Evolutionary conservation across 1,140 invertebrate genomes (phyloP), one percentile per base, ranked within the genome.

Genomic region (Sycophila sp.): DNA sequence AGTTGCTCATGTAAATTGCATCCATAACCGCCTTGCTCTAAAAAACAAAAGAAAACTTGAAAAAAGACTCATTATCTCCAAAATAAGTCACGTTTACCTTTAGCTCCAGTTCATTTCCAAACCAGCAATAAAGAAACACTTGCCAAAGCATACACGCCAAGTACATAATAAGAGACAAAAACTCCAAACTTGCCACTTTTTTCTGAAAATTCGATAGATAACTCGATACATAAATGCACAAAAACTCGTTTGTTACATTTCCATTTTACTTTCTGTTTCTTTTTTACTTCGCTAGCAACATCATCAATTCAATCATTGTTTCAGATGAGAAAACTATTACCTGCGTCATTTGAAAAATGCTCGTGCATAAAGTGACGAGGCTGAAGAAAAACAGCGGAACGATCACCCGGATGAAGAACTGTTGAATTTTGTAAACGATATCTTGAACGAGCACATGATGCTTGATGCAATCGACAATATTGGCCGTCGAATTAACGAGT

Each of bases 81-180:
- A 19, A 42, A 26, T 8, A 26, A 24, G n/a, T 28, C 15, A n/a
- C 42, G 1, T 22, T 34, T 69, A 80, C 78, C 62, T 80, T 71
- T 56, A 72, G 38, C 36, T 73, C 65, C 53, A 83, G 73, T 38
- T 80, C 73, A 59, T 79, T 79, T 42, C 80, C 80, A 65, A 73
- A 78, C 38, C 76, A 73, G 64, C 80, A 82, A 55, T 80, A 81
- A 17, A 80, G 73, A 76, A 80, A 80, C 64, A 82, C 65, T 77
- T 82, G 75, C 5, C 64, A 67, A 40, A 82, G 6, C 74, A 83
- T 81, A n/a, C 73, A 74, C 5, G 67, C 45, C 13, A 77, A 62
- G 51, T 81, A 80, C 0, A 67, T 51, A 24, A 66, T 26, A 42
- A 77, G 63, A 10, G 74, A 67, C 3, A 63, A 34, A 66, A 76